Evolutionary conservation across 64 coral and sea anemone genomes (phyloP).

Genomic region (Dendronephthya gigantea): DNA sequence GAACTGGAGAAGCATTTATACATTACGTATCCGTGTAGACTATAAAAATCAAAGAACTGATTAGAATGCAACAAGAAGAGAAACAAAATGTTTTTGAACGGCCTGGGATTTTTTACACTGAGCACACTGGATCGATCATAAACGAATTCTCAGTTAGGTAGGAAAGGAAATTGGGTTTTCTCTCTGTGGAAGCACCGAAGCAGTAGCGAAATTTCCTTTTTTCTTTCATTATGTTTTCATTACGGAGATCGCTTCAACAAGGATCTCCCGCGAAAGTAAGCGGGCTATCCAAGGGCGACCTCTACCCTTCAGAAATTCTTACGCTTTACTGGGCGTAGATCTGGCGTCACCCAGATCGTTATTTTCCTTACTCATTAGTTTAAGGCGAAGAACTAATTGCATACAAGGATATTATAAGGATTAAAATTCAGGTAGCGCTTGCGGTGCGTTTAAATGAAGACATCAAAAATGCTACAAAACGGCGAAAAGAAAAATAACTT

Average conservation of each 20-base stretch:
- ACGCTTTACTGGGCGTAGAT: constrained; percentile 70
- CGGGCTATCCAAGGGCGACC: constrained; percentile 24
- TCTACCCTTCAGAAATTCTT: constrained; percentile 46
- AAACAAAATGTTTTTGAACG: too few relatives aligned
- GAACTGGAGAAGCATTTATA: too few relatives aligned
- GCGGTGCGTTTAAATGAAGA: neutral
- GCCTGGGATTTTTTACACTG: too few relatives aligned
- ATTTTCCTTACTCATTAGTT: constrained; percentile 99
- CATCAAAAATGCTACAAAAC: neutral
- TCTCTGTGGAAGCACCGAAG: too few relatives aligned
- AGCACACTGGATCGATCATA: too few relatives aligned
- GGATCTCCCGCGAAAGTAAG: constrained; percentile 21
- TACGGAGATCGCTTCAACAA: constrained; percentile 24
- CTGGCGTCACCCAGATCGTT: constrained; percentile 99
- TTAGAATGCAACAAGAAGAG: too few relatives aligned
- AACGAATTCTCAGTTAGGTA: too few relatives aligned
- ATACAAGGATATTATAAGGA: neutral
- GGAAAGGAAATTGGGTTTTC: too few relatives aligned
- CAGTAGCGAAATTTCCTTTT: too few relatives aligned
- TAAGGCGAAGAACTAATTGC: constrained; percentile 38
- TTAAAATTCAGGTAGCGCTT: neutral
- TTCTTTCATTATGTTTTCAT: too few relatives aligned
- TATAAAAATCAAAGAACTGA: too few relatives aligned
- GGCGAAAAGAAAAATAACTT: neutral
- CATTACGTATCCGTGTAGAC: too few relatives aligned